Evolutionary conservation across 2,888 invertebrate species (phyloP).

Genomic region (Myopa testacea): DNA sequence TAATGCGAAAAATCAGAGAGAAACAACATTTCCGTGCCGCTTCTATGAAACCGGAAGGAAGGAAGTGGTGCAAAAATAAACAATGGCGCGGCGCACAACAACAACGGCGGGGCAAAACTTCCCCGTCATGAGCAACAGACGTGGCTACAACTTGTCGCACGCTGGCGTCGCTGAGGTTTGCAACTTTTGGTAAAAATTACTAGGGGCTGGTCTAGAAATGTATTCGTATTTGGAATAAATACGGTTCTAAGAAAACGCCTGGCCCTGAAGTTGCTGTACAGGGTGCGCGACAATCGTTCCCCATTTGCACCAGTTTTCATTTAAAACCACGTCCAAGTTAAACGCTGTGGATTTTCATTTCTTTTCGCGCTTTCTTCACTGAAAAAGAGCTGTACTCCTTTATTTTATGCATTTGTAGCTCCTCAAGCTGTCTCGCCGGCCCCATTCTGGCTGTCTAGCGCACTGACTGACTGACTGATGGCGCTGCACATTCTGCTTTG

Average conservation of each 20-base stretch:
- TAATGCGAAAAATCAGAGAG: neutral
- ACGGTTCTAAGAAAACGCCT: too few species aligned
- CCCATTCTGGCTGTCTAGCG: too few species aligned
- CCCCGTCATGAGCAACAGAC: neutral
- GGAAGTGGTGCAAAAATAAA: conserved; percentile 31
- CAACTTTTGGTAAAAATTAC: neutral
- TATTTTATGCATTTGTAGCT: too few species aligned
- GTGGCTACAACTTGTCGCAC: neutral
- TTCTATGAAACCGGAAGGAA: conserved; percentile 31
- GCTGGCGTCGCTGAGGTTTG: neutral
- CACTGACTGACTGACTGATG: neutral
- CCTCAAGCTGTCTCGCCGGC: too few species aligned
- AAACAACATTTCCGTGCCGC: conserved; percentile 10
- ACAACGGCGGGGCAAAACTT: conserved; percentile 3
- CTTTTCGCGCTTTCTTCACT: too few species aligned
- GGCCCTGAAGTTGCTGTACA: neutral
- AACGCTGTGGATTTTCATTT: too few species aligned
- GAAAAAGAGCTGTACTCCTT: too few species aligned
- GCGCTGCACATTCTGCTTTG: neutral
- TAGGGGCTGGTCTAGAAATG: neutral
- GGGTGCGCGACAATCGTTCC: neutral
- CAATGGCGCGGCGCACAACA: conserved; percentile 25
- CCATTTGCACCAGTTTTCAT: too few species aligned
- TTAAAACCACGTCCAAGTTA: too few species aligned
- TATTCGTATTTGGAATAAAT: neutral